Base-by-base conservation (phyloP, 2,888 invertebrate genomes). In the Stegana nigrithorax region DNA sequence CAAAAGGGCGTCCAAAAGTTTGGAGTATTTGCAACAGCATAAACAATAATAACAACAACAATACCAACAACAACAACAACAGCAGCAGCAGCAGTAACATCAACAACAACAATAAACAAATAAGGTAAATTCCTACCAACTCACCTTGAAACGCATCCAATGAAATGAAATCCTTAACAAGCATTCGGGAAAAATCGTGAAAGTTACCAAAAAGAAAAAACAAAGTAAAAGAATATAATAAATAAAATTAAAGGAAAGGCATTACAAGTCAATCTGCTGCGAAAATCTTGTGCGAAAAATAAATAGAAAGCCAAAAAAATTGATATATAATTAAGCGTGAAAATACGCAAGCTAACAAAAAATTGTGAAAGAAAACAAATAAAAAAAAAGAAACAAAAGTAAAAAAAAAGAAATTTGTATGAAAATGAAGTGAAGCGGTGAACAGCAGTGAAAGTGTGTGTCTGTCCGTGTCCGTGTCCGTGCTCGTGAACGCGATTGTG, bases 141-240 rank as follows among this genome's bases (percentile, higher is more conserved):
- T 66, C 59, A 67, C 68, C 74, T 73, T 67, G 65, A 63, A 68
- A 45, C 32, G 21, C 39, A 39, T n/a, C 39, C n/a, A n/a, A n/a
- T n/a, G n/a, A n/a, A n/a, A n/a, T n/a, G n/a, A n/a, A n/a, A n/a
- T n/a, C n/a, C n/a, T n/a, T n/a, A n/a, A n/a, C n/a, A n/a, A n/a
- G n/a, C n/a, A n/a, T n/a, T n/a, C n/a, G n/a, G n/a, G n/a, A n/a
- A n/a, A n/a, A 39, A 39, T 39, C 17, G 39, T 5, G 14, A 36
- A 36, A 36, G 36, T 17, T n/a, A n/a, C n/a, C n/a, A n/a, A n/a
- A n/a, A n/a, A 39, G 17, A 39, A 32, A 32, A 32, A 32, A 32
- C 2, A 4, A 5, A 32, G 6, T 5, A 32, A 32, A 32, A 32
- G n/a, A 32, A n/a, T 39, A 2, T 39, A n/a, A n/a, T 39, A n/a